phyloP scores from a whole-genome alignment of 2,113 vertebrate genomes.

The Cavia porcellus region DNA sequence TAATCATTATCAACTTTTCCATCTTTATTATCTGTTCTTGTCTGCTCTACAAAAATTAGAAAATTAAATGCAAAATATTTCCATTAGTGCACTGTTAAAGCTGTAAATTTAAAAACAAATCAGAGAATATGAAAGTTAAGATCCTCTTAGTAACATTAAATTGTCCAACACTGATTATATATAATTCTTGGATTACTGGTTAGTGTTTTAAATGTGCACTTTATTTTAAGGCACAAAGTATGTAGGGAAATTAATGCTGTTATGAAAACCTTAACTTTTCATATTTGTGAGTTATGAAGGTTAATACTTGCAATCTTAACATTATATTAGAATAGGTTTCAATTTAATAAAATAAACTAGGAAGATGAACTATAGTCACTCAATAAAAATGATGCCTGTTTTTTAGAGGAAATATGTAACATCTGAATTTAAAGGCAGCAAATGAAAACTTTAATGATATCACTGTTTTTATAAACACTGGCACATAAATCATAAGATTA shows the following conservation, averaged over 20 bases:
- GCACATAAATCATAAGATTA: conserved; percentile 52
- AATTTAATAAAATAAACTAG: conserved; percentile 74
- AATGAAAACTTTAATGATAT: conserved; percentile 54
- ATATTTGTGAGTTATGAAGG: conserved; percentile 71
- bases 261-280: conserved; percentile 74
- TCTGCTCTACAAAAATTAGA: conserved; percentile 72
- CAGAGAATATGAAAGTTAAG: conserved; percentile 78
- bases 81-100: conserved; percentile 69
- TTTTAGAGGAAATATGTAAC: neutral
- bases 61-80: conserved; percentile 76
- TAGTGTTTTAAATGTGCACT: conserved; percentile 71
- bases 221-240: conserved; percentile 76
- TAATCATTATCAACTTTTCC: conserved; percentile 68
- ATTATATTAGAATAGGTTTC: conserved; percentile 46
- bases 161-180: conserved; percentile 78
- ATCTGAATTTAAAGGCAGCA: conserved; percentile 43
- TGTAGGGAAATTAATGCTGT: conserved; percentile 68
- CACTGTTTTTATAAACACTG: conserved; percentile 53
- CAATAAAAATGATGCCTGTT: conserved; percentile 42
- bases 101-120: conserved; percentile 83
- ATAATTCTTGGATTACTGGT: conserved; percentile 78
- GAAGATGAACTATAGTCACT: conserved; percentile 61
- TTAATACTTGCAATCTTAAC: conserved; percentile 63
- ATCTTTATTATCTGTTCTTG: conserved; percentile 73
- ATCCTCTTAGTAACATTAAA: conserved; percentile 79